phyloP scores from a whole-genome alignment of 2,888 invertebrate species.

The Eupithecia exiguata region DNA sequence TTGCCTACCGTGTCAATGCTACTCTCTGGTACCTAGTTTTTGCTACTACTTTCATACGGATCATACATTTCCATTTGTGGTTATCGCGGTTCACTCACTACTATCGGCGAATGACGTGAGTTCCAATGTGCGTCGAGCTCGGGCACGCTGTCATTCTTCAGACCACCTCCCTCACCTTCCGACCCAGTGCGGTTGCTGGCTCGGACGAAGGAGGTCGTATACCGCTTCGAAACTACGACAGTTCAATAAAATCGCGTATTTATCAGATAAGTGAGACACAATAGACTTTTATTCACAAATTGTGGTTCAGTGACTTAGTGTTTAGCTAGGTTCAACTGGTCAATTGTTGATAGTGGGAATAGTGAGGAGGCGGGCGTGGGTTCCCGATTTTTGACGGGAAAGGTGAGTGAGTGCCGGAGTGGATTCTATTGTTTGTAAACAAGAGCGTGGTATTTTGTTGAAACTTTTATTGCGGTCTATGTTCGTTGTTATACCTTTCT shows the following conservation, averaged over 20 bases:
- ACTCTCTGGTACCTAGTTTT: not conserved
- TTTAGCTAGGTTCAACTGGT: slow-evolving; percentile 14
- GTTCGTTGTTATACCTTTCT: not conserved
- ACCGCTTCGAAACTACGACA: not conserved
- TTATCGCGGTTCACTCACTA: slow-evolving; percentile 33
- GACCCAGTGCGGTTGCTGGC: slow-evolving; percentile 25
- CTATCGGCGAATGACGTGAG: slow-evolving; percentile 27
- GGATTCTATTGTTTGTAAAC: slow-evolving; percentile 27
- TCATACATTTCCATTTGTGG: slow-evolving; percentile 21
- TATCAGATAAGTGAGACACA: slow-evolving; percentile 31
- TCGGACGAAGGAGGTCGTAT: slow-evolving; percentile 21
- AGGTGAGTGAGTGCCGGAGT: slow-evolving; percentile 22
- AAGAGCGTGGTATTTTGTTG: not conserved
- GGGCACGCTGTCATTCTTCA: slow-evolving; percentile 16
- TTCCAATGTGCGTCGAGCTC: slow-evolving; percentile 8
- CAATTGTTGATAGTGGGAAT: slow-evolving; percentile 2
- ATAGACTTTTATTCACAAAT: slow-evolving; percentile 31
- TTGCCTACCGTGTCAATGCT: too few species aligned
- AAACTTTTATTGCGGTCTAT: not conserved
- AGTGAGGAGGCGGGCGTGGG: slow-evolving; percentile 6
- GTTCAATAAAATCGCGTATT: slow-evolving; percentile 16
- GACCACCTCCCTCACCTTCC: not conserved
- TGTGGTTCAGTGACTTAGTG: slow-evolving; percentile 27
- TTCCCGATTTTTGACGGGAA: slow-evolving; percentile 16
- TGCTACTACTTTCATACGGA: not conserved